Evolutionary conservation across 2,113 vertebrate genomes (phyloP), one percentile per base, ranked within the genome.

Genomic region (Sylvia atricapilla): DNA sequence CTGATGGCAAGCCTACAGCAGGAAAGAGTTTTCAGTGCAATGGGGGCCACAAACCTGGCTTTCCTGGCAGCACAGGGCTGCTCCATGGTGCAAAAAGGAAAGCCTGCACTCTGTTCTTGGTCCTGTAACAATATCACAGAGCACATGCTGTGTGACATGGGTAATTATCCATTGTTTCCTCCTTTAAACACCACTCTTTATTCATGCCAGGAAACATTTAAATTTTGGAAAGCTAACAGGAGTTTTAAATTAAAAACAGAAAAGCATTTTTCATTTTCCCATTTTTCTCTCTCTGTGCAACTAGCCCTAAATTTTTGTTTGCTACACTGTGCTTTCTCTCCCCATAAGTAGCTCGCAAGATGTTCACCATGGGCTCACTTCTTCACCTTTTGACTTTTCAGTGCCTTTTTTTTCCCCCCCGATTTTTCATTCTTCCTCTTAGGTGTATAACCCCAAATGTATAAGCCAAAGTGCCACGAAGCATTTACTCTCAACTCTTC

Each of bases 181-280:
- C 60, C 74, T 70, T 86, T 67, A 94, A 93, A 79, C 24, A 64
- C 41, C 86, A 82, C 28, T 56, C 39, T 72, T 52, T 63, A 75
- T 24, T 76, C 52, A 39, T 53, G 49, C 88, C 85, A 95, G 90
- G 64, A 90, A 93, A 75, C 30, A 90, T 60, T 75, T 50, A 33
- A 93, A 81, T 41, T 67, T 89, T 84, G 83, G 60, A 96, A 92
- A 89, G 66, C 73, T 52, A 94, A 62, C 28, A 41, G 75, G 77
- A 78, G 67, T 77, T 95, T 93, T 86, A 93, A 94, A 90, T 92
- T 49, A 89, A 85, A 95, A 95, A 93, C 92, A 96, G 79, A 94
- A 84, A 86, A 90, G 11, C 21, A 56, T 78, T 88, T 87, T 31
- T 53, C 23, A 59, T 84, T 86, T 72, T 56, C 31, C n/a, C 18